phyloP scores from a whole-genome alignment of 2,797 vertebrate genomes.

The Lacerta agilis region DNA sequence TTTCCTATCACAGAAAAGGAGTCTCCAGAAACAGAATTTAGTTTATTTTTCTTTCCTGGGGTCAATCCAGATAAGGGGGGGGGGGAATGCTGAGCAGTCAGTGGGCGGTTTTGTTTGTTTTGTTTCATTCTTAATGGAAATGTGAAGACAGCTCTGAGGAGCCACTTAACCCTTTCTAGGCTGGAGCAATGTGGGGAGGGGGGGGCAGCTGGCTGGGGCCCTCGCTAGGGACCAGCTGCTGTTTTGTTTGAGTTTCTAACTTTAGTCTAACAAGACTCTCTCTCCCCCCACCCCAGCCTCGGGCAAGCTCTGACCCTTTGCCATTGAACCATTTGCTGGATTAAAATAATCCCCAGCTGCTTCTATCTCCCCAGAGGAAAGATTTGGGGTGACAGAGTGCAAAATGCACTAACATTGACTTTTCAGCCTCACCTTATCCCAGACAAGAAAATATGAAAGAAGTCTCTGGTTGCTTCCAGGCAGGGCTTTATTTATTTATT shows the following conservation, averaged over 20 bases:
- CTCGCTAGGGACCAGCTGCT: no score
- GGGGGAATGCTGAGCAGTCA: background rate
- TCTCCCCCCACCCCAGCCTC: no score
- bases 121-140: background rate
- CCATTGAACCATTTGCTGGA: background rate
- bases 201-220: no score
- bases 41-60: background rate
- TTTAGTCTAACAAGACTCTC: no score
- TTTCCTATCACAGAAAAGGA: background rate
- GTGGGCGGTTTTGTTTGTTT: no score
- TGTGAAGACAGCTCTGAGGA: no score
- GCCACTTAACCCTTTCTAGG: background rate
- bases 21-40: background rate
- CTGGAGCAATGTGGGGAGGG: background rate
- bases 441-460: background rate
- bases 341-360: background rate
- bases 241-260: no score
- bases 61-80: background rate
- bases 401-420: background rate
- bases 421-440: background rate
- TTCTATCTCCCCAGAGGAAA: background rate
- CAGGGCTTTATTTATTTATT: no score
- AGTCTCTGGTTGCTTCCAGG: background rate
- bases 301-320: background rate
- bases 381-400: background rate